phyloP scores from a whole-genome alignment of 1,140 invertebrate genomes.

The Drosophila miranda region DNA sequence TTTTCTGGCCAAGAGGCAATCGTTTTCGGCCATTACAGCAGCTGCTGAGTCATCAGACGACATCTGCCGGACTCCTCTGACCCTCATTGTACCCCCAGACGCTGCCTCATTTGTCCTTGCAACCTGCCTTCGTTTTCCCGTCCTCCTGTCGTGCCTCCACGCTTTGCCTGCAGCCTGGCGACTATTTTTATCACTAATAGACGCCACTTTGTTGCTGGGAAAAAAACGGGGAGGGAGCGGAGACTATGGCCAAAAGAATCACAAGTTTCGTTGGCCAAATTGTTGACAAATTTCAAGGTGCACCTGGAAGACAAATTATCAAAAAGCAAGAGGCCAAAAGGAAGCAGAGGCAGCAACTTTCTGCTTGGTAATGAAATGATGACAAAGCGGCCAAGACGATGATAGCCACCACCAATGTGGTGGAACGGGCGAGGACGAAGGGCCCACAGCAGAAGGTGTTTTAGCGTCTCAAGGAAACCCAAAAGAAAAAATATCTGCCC shows the following conservation, averaged over 20 bases:
- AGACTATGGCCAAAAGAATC: conserved; percentile 48
- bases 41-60: conserved; percentile 65
- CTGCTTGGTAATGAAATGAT: conserved; percentile 76
- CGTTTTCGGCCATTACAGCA: conserved; percentile 30
- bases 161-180: conserved; percentile 7
- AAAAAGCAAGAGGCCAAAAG: conserved; percentile 18
- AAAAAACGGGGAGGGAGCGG: conserved; percentile 12
- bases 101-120: conserved; percentile 45
- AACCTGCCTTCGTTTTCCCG: background rate
- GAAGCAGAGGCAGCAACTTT: conserved; percentile 40
- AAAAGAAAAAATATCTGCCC: conserved; percentile 40
- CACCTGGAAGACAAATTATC: conserved; percentile 79
- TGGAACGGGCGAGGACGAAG: no score
- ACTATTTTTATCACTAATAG: conserved; percentile 79
- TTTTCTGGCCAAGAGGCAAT: conserved; percentile 17
- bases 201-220: conserved; percentile 63
- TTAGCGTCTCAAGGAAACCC: background rate
- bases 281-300: conserved; percentile 79
- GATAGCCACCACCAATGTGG: conserved; percentile 29
- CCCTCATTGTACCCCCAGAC: conserved; percentile 4
- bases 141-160: background rate
- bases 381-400: conserved; percentile 68
- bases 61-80: conserved; percentile 47
- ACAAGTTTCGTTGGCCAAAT: conserved; percentile 71
- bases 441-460: no score